Conservation (phyloP, 2,113 vertebrate genomes). For the Leptocoma aspasia region DNA sequence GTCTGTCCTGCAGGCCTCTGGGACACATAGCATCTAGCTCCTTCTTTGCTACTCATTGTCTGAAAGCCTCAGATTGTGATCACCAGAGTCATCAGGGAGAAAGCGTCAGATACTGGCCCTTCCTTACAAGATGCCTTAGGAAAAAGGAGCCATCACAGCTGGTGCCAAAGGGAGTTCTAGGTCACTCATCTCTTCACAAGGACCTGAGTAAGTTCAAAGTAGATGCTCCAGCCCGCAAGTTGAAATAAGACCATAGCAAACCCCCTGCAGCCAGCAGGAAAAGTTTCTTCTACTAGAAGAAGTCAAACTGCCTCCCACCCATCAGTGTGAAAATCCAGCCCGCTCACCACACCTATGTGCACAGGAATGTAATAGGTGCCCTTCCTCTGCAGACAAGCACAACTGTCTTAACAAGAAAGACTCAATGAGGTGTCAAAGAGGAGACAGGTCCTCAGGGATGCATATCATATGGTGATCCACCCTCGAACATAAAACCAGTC, state of each 20-base stretch:
- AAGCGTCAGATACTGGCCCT: neutral
- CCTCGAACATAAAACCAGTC: neutral
- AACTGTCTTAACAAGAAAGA: neutral
- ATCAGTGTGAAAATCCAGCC: neutral
- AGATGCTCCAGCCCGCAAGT: neutral
- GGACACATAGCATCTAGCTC: rapidly evolving
- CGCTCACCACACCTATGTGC: neutral
- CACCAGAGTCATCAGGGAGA: neutral
- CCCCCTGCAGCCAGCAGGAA: neutral
- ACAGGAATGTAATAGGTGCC: neutral
- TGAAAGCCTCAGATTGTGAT: neutral
- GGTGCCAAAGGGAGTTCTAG: neutral
- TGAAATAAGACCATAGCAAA: neutral
- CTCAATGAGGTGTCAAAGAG: neutral
- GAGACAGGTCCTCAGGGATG: neutral
- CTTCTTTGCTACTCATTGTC: neutral
- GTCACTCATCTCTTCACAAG: neutral
- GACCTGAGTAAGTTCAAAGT: neutral
- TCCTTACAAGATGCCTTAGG: neutral
- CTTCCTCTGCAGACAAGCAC: neutral
- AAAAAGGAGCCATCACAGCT: neutral
- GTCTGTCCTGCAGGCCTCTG: neutral
- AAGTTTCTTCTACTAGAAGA: neutral
- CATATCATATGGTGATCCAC: neutral
- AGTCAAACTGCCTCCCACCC: neutral